Conservation (phyloP, 2,888 invertebrate species). For the Trilocha varians region DNA sequence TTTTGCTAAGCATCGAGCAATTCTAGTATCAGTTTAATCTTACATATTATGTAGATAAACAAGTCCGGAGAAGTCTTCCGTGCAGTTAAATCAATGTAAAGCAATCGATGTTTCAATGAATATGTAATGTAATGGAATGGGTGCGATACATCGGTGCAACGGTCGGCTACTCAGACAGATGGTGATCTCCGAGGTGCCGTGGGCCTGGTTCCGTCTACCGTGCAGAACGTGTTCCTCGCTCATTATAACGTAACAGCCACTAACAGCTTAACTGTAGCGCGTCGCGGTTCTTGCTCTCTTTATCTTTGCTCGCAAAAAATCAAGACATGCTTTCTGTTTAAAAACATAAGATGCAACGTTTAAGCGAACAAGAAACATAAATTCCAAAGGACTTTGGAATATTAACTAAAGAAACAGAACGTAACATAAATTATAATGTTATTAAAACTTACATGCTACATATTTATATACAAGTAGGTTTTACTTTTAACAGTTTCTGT, state of each 20-base stretch:
- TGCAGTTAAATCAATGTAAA: background rate
- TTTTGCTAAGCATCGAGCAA: constrained; percentile 4
- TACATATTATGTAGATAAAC: too few relatives aligned
- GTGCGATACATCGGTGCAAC: constrained; percentile 17
- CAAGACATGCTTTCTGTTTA: background rate
- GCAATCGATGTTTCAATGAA: background rate
- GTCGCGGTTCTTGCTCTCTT: constrained; percentile 38
- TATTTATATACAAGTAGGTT: too few relatives aligned
- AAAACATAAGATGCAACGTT: background rate
- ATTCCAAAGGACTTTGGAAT: background rate
- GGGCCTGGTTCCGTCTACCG: constrained; percentile 28
- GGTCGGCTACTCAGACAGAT: constrained; percentile 22
- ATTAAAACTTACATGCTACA: too few relatives aligned
- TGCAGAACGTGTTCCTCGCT: constrained; percentile 26
- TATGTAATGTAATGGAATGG: constrained; percentile 11
- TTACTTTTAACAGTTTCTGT: background rate
- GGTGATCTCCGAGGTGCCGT: constrained; percentile 17
- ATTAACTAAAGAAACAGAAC: background rate
- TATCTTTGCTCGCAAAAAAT: constrained; percentile 9
- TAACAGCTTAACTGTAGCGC: constrained; percentile 44
- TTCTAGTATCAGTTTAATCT: background rate
- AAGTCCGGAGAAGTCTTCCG: too few relatives aligned
- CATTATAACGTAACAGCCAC: constrained; percentile 35
- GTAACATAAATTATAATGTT: too few relatives aligned
- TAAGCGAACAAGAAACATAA: background rate